Percentiles rank a stretch among this genome's conserved stretches.
phyloP scores from a whole-genome alignment of 1,140 invertebrate genomes.

The Macrotrachela quadricornifera region DNA sequence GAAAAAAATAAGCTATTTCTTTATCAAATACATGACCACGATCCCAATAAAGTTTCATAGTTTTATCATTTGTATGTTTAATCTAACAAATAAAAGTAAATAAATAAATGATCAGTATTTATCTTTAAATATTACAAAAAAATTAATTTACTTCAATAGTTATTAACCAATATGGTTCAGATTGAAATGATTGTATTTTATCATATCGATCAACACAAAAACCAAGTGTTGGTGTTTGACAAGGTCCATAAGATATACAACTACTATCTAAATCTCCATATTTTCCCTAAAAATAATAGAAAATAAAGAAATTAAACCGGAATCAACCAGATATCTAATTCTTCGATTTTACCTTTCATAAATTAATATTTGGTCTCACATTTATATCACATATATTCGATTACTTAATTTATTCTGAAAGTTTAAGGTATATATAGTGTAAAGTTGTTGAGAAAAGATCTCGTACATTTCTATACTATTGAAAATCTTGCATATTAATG shows the following conservation, averaged over 20 bases:
- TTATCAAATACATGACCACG: conserved; percentile 75
- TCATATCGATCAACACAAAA: conserved; percentile 97
- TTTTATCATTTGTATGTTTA: conserved; percentile 31
- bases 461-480: too few species aligned
- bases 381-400: too few species aligned
- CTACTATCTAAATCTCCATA: conserved; percentile 90
- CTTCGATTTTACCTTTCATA: background rate
- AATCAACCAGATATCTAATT: too few species aligned
- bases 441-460: too few species aligned
- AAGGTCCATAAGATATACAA: conserved; percentile 92
- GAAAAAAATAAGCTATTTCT: conserved; percentile 72
- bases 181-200: conserved; percentile 91
- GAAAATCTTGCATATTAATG: too few species aligned
- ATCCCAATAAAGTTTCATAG: conserved; percentile 59
- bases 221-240: conserved; percentile 95
- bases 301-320: background rate
- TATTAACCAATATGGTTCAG: conserved; percentile 84
- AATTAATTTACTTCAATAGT: conserved; percentile 36
- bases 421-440: too few species aligned
- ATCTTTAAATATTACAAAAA: background rate
- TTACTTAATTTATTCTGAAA: too few species aligned
- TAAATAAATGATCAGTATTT: background rate
- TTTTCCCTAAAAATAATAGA: conserved; percentile 44
- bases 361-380: background rate
- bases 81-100: conserved; percentile 35